Evolutionary conservation across 1,140 invertebrate genomes (phyloP), one percentile per base, ranked within the genome.

Genomic region (Pseudachorutes palmiensis): DNA sequence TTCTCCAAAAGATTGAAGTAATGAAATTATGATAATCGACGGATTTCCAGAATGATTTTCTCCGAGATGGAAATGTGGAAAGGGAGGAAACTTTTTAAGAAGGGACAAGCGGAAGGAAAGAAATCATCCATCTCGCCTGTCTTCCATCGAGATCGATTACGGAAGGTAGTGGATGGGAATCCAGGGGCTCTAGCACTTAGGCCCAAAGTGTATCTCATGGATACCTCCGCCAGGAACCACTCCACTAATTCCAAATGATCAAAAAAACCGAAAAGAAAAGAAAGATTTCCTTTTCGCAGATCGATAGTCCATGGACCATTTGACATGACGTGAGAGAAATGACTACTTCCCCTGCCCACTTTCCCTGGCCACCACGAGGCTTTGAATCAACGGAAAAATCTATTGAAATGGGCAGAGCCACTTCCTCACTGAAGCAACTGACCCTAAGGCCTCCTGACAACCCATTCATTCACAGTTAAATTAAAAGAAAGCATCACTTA

Each of bases 311-410:
- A 66, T 66, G 68, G 68, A 69, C 68, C 68, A 69, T 69, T 69
- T 69, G 68, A 66, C 68, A 66, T 66, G 68, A 70, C 68, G 68
- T 70, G 68, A 66, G 68, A 70, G 62, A 70, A 70, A 70, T 70
- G 26, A 63, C 41, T 26, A 28, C 3, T 30, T n/a, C n/a, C 33
- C 26, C n/a, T 30, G 33, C 33, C 12, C 61, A n/a, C 32, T 41
- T 16, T 63, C 61, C 29, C 29, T 61, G n/a, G n/a, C 14, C 29
- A 30, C 29, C n/a, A n/a, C n/a, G n/a, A n/a, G n/a, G n/a, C n/a
- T n/a, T n/a, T n/a, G n/a, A n/a, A n/a, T n/a, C n/a, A n/a, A n/a
- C n/a, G n/a, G n/a, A n/a, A n/a, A n/a, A n/a, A n/a, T n/a, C n/a
- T n/a, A n/a, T n/a, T n/a, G n/a, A n/a, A n/a, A n/a, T n/a, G n/a